Conservation (phyloP, 2,113 vertebrate genomes). For the Crotophaga sulcirostris region DNA sequence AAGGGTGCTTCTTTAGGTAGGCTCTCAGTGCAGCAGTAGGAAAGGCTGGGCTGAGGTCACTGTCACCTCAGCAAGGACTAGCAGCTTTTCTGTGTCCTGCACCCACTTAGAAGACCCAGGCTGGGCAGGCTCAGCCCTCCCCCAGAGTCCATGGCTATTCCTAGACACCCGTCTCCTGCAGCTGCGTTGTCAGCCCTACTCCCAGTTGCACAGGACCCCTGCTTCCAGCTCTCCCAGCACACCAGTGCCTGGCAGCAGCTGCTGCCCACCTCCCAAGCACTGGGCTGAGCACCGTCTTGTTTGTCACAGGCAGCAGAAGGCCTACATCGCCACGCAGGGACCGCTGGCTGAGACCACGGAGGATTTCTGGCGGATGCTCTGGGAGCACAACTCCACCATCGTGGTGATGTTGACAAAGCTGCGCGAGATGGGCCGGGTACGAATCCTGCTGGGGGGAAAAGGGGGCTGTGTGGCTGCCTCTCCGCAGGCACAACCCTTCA, state of each 20-base stretch:
- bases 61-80: neutral
- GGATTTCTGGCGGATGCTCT: slow-evolving; percentile 99
- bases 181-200: neutral
- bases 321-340: slow-evolving; percentile 95
- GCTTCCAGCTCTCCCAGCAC: neutral
- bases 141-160: neutral
- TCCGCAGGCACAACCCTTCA: neutral
- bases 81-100: neutral
- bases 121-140: neutral
- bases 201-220: neutral
- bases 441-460: neutral
- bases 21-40: neutral
- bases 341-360: slow-evolving; percentile 93
- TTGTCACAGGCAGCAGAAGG: slow-evolving; percentile 89
- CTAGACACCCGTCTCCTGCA: neutral
- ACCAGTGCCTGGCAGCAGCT: neutral
- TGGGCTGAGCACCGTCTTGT: neutral
- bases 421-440: slow-evolving; percentile 94
- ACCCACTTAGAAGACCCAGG: neutral
- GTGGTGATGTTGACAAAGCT: slow-evolving; percentile 98
- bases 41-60: neutral
- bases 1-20: neutral
- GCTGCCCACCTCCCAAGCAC: neutral
- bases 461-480: neutral
- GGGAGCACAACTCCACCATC: slow-evolving; percentile 98